These are phyloP conservation scores for Stramonita haemastoma DNA, from an alignment of 2,888 invertebrate species.

Conservation along the genomic window DNA sequence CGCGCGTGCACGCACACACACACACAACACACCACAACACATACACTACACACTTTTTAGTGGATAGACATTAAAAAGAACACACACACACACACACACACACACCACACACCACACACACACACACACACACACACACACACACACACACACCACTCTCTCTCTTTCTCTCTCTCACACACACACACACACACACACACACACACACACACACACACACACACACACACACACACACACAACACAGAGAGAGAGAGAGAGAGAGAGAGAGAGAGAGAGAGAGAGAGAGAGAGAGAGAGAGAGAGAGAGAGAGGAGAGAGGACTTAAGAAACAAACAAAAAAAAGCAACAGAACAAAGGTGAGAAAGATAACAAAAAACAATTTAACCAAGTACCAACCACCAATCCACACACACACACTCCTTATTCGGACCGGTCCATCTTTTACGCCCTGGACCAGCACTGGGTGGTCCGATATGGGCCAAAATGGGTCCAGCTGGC, in stretches of 20 bases:
- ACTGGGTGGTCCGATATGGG: too few species aligned
- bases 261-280: too few species aligned
- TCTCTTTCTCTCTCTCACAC: neutral
- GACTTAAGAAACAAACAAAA: too few species aligned
- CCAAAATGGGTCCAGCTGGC: too few species aligned
- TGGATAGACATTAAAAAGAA: neutral
- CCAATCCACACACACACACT: neutral
- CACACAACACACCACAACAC: too few species aligned
- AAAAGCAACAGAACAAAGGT: neutral
- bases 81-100: neutral
- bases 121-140: neutral
- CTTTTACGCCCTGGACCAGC: too few species aligned
- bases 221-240: neutral
- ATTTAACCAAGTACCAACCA: neutral
- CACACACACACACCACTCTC: neutral
- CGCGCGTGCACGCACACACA: neutral
- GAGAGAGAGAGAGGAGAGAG: too few species aligned
- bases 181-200: neutral
- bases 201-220: constrained; percentile 17
- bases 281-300: too few species aligned
- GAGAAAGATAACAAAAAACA: neutral
- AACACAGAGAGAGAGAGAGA: neutral
- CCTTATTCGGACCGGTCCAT: neutral
- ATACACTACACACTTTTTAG: neutral
- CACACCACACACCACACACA: neutral